phyloP scores from a whole-genome alignment of 2,797 vertebrate species.

The Gymnothorax javanicus region DNA sequence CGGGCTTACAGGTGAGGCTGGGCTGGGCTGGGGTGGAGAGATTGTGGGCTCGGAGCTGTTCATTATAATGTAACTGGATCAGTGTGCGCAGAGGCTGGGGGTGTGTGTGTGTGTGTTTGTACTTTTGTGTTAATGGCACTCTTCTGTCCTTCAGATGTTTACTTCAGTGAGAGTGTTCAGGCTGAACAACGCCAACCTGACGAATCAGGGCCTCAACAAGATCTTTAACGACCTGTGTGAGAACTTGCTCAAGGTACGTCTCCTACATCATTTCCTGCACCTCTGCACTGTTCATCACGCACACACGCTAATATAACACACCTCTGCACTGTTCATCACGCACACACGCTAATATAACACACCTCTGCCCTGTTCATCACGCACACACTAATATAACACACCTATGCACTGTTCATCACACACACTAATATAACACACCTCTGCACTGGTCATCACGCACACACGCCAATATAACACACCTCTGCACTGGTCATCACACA shows the following conservation, averaged over 20 bases:
- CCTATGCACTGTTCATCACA: neutral
- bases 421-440: neutral
- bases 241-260: slow-evolving; percentile 89
- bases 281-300: neutral
- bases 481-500: too few relatives aligned
- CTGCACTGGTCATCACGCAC: neutral
- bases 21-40: neutral
- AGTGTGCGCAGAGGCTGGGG: neutral
- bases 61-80: neutral
- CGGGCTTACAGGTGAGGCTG: slow-evolving; percentile 85
- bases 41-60: neutral
- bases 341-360: too few relatives aligned
- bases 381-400: too few relatives aligned
- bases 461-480: too few relatives aligned
- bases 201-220: slow-evolving; percentile 95
- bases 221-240: slow-evolving; percentile 97
- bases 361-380: neutral
- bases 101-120: neutral
- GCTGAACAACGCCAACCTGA: slow-evolving; percentile 86
- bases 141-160: slow-evolving; percentile 84
- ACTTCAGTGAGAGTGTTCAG: slow-evolving; percentile 93
- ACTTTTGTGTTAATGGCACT: neutral
- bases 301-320: too few relatives aligned
- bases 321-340: neutral
- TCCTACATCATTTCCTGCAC: neutral